A percentile compares a stretch with the other conserved stretches of the same genome.
These are phyloP conservation scores for Coenobita brevimanus DNA, from an alignment of 1,140 invertebrate species.

Conservation along the genomic window DNA sequence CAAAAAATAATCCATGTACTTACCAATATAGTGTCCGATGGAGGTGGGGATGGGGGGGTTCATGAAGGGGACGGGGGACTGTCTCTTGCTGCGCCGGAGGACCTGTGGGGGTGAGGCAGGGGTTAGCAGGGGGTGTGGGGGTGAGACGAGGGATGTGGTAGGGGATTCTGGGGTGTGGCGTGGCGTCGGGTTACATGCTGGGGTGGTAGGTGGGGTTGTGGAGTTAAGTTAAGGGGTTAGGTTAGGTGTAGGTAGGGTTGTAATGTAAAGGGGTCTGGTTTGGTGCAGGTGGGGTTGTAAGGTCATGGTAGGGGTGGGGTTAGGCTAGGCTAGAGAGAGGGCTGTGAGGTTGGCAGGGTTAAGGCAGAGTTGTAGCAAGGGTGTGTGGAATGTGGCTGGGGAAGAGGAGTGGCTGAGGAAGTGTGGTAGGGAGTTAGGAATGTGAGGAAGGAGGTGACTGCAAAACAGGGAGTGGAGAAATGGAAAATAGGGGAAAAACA, in stretches of 20 bases:
- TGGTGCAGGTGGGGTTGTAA: too few relatives aligned
- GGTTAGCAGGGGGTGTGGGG: neutral
- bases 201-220: neutral
- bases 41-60: slow-evolving; percentile 28
- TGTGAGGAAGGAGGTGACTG: neutral
- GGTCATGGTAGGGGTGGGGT: too few relatives aligned
- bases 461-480: neutral
- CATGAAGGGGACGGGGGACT: neutral
- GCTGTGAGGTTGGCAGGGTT: too few relatives aligned
- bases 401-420: neutral
- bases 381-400: too few relatives aligned
- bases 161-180: too few relatives aligned
- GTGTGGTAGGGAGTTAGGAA: neutral
- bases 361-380: too few relatives aligned
- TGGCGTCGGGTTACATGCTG: too few relatives aligned
- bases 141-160: too few relatives aligned
- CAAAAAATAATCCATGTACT: neutral
- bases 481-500: neutral
- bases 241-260: neutral
- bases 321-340: too few relatives aligned
- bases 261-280: too few relatives aligned
- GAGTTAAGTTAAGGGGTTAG: neutral
- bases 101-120: slow-evolving; percentile 3
- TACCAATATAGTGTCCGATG: slow-evolving; percentile 23
- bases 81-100: neutral